These are phyloP conservation scores for Catonia carolina DNA, from an alignment of 2,888 invertebrate species.

Conservation along the genomic window DNA sequence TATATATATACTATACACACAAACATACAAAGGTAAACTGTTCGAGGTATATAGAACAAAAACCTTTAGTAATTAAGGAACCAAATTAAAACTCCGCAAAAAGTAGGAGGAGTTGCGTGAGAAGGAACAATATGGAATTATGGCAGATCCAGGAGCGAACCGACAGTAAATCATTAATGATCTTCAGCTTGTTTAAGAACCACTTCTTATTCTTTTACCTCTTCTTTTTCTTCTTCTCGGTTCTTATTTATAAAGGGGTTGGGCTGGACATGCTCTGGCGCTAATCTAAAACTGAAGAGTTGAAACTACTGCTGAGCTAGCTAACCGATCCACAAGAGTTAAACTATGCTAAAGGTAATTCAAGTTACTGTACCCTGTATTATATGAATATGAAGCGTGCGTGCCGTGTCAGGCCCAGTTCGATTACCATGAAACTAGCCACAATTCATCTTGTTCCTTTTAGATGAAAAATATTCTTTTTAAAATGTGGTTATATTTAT, in stretches of 20 bases:
- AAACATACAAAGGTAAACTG: too few species aligned
- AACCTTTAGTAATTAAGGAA: too few species aligned
- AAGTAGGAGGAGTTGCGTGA: background rate
- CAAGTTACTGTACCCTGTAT: background rate
- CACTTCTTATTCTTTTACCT: too few species aligned
- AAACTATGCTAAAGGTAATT: background rate
- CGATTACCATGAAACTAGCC: constrained; percentile 1
- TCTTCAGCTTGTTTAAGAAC: background rate
- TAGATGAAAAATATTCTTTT: too few species aligned
- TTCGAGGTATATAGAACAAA: too few species aligned
- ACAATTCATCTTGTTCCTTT: constrained; percentile 7
- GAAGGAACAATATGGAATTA: constrained; percentile 16
- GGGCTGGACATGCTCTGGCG: constrained; percentile 16
- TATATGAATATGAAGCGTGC: background rate
- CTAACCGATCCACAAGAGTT: too few species aligned
- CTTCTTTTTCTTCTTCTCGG: background rate
- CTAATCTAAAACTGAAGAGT: background rate
- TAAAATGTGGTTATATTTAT: too few species aligned
- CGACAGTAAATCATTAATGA: constrained; percentile 9
- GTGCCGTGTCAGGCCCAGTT: background rate
- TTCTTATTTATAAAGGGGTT: constrained; percentile 27
- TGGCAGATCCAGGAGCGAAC: constrained; percentile 17
- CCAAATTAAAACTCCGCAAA: constrained; percentile 1
- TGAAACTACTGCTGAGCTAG: background rate
- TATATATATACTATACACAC: too few species aligned